Conservation (phyloP, 1,140 invertebrate species). For the Streblospio benedicti region DNA sequence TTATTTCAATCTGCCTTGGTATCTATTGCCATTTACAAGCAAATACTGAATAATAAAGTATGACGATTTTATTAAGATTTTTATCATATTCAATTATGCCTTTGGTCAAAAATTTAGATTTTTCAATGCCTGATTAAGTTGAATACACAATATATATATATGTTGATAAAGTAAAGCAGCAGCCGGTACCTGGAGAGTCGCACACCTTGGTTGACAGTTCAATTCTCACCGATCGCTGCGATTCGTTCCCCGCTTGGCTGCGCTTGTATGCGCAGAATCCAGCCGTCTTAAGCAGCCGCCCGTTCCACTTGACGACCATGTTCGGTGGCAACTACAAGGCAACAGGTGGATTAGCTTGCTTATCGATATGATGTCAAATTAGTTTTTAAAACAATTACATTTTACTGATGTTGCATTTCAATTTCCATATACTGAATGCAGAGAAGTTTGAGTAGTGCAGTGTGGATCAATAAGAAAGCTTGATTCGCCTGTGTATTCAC, state of each 20-base stretch:
- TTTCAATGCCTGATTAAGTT: not conserved
- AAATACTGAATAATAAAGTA: not conserved
- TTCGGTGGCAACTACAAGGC: slow-evolving; percentile 53
- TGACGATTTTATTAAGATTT: not conserved
- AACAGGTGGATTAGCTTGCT: too few relatives aligned
- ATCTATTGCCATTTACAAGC: not conserved
- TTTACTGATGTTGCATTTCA: not conserved
- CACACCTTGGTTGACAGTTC: slow-evolving; percentile 56
- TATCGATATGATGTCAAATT: not conserved
- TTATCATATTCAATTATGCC: too few relatives aligned
- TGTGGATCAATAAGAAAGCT: not conserved
- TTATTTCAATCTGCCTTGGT: too few relatives aligned
- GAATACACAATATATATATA: not conserved
- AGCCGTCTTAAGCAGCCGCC: slow-evolving; percentile 64
- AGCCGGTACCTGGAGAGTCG: slow-evolving; percentile 34
- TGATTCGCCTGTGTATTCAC: slow-evolving; percentile 23
- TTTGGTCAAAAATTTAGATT: not conserved
- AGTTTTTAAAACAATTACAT: not conserved
- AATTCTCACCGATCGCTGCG: slow-evolving; percentile 49
- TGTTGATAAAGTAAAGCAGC: not conserved
- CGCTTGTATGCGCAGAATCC: slow-evolving; percentile 57
- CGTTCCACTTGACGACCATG: slow-evolving; percentile 65
- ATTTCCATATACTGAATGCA: too few relatives aligned
- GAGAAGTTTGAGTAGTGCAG: too few relatives aligned
- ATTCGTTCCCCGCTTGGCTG: slow-evolving; percentile 32